Evolutionary conservation across 2,113 vertebrate genomes (phyloP).

Genomic region (Boleophthalmus pectinirostris): DNA sequence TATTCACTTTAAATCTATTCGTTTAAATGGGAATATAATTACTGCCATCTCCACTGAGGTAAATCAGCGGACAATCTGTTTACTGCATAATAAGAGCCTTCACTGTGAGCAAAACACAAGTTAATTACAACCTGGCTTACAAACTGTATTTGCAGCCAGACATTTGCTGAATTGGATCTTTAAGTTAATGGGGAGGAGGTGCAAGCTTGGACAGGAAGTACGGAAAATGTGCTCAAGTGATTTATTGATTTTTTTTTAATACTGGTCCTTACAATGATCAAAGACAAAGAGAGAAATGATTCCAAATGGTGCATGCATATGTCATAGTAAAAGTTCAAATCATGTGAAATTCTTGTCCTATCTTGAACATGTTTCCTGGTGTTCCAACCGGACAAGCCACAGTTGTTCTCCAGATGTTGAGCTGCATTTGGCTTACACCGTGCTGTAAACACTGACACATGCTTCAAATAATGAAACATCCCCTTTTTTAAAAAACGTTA

Average conservation of each 20-base stretch:
- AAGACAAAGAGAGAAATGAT: neutral
- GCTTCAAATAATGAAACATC: conserved; percentile 43
- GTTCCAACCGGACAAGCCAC: conserved; percentile 16
- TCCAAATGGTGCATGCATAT: neutral
- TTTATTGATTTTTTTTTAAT: too few species aligned
- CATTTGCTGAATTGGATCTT: conserved; percentile 9
- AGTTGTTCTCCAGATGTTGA: conserved; percentile 54
- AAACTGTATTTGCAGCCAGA: conserved; percentile 1
- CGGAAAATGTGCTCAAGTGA: conserved; percentile 55
- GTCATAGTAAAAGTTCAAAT: neutral
- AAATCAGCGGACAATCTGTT: neutral
- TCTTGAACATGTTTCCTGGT: neutral
- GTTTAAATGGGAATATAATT: conserved; percentile 4
- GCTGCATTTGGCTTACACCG: conserved; percentile 13
- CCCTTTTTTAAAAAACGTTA: neutral
- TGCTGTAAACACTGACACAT: conserved; percentile 52
- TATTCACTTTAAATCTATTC: neutral
- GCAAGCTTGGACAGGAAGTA: conserved; percentile 49
- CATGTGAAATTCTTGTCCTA: neutral
- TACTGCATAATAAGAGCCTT: neutral
- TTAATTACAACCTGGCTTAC: neutral
- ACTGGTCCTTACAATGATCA: neutral
- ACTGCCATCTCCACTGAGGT: neutral
- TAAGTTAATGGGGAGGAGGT: conserved; percentile 23
- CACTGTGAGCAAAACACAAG: neutral